Conservation (phyloP, 2,797 vertebrate species). For the Amazonetta brasiliensis region DNA sequence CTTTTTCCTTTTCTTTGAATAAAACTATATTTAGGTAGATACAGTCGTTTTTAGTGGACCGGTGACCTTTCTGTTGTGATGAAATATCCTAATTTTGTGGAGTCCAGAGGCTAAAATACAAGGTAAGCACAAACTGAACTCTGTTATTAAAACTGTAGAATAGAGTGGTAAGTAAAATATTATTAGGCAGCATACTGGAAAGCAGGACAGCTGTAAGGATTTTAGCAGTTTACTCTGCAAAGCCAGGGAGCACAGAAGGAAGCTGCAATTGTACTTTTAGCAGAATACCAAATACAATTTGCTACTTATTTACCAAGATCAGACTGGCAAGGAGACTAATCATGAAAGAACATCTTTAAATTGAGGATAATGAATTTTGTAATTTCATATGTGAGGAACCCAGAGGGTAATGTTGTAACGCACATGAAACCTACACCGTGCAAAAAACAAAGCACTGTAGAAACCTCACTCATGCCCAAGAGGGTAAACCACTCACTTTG, state of each 20-base stretch:
- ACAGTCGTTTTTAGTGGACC: neutral
- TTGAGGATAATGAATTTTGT: neutral
- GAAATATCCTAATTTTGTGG: neutral
- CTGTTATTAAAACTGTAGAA: neutral
- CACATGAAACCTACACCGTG: neutral
- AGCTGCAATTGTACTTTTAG: neutral
- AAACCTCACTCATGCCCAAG: neutral
- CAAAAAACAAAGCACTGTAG: neutral
- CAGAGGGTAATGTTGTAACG: neutral
- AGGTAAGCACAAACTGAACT: neutral
- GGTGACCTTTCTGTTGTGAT: neutral
- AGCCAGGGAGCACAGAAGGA: neutral
- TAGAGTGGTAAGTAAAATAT: neutral
- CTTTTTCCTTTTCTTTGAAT: neutral
- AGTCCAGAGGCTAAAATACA: neutral
- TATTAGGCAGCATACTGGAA: neutral
- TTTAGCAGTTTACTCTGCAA: constrained; percentile 1
- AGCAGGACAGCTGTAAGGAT: neutral
- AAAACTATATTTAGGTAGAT: neutral
- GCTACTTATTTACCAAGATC: neutral
- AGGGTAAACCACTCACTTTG: neutral
- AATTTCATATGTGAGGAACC: neutral
- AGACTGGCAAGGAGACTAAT: neutral
- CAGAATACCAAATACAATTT: neutral
- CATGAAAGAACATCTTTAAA: neutral